Evolutionary conservation across 2,888 invertebrate species (phyloP), one percentile per base, ranked within the genome.

Genomic region (Aspidiotus destructor): DNA sequence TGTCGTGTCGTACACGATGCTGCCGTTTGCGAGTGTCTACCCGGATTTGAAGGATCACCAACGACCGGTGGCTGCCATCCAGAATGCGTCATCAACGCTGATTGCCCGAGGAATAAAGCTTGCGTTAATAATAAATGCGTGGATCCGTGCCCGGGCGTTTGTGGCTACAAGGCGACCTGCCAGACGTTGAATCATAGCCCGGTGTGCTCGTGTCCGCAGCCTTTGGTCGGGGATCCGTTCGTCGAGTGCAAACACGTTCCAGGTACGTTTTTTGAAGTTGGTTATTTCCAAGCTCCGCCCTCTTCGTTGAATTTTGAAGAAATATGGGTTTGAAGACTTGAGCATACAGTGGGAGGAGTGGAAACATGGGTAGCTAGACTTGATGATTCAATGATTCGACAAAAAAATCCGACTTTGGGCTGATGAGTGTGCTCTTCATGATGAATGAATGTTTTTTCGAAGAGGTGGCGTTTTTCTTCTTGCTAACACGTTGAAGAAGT

Each of bases 141-240:
- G 7, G 86, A 92, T 75, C 90, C 91, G 52, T 92, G 92, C 73
- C 83, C 83, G 16, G 89, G 89, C 52, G 84, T 87, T 11, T 92
- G 92, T 72, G 91, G 92, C 70, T 81, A 86, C 72, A 83, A 83
- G 62, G 88, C 93, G 0, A 80, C 85, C 72, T 93, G 93, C 75
- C 83, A 84, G 74, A 86, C 89, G 1, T 84, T 89, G 71, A 88
- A 90, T 75, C 93, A 93, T 76, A 88, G 86, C 76, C 90, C 93
- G 0, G 86, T 91, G 62, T 93, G 93, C 75, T 86, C 84, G 72
- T 93, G 93, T 75, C 85, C 86, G 70, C 80, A 79, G 70, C 83
- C 83, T 68, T 83, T 82, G 74, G 81, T 85, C n/a, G 92, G 92
- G 16, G 87, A 92, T 83, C 90, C 92, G 60, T 90, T 91, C 75